A percentile compares a stretch with the other conserved stretches of the same genome.
These are phyloP conservation scores for Eupristina koningsbergeri DNA, from an alignment of 1,140 invertebrate species.

Conservation along the genomic window DNA sequence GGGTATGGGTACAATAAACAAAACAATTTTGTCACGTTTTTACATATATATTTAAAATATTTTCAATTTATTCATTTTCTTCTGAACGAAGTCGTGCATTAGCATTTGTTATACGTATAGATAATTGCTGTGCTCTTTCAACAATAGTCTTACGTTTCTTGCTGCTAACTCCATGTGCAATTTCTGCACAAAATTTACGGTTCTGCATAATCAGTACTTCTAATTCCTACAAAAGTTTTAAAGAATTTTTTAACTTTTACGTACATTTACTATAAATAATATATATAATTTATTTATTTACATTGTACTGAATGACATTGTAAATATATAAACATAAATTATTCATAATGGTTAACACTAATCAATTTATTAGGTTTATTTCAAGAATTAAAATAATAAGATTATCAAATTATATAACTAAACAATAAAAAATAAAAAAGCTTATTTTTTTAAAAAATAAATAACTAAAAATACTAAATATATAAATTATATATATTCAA, in stretches of 20 bases:
- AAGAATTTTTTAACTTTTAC: constrained; percentile 59
- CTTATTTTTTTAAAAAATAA: too few relatives aligned
- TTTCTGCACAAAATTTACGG: constrained; percentile 96
- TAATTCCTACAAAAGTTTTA: constrained; percentile 84
- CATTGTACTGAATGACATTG: too few relatives aligned
- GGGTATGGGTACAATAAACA: neutral
- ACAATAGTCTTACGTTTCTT: constrained; percentile 97
- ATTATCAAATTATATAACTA: too few relatives aligned
- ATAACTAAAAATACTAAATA: too few relatives aligned
- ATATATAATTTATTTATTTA: too few relatives aligned
- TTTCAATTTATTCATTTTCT: constrained; percentile 92
- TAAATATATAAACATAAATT: too few relatives aligned
- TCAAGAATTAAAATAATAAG: too few relatives aligned
- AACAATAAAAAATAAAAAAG: too few relatives aligned
- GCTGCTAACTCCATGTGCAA: constrained; percentile 95
- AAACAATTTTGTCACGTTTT: neutral
- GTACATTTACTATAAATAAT: too few relatives aligned
- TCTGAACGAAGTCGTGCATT: constrained; percentile 96
- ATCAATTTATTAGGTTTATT: too few relatives aligned
- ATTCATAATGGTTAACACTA: too few relatives aligned
- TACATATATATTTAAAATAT: constrained; percentile 56
- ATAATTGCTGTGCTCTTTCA: constrained; percentile 95
- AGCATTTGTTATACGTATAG: constrained; percentile 95
- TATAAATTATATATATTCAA: too few relatives aligned
- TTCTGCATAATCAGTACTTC: constrained; percentile 99